Evolutionary conservation across 2,797 vertebrate genomes (phyloP).

Genomic region (Arnoldichthys spilopterus): DNA sequence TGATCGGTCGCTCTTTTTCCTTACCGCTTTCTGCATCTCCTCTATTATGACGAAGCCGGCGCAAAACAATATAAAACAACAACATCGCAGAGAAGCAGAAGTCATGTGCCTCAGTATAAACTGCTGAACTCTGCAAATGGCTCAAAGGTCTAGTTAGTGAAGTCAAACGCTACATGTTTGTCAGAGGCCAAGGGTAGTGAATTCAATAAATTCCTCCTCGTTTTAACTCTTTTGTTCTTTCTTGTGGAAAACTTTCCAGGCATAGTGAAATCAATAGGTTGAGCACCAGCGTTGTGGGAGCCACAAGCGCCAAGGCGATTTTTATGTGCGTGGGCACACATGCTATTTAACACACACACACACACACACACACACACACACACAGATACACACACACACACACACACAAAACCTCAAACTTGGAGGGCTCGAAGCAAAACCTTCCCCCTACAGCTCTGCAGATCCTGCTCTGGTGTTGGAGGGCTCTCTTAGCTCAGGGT

Average conservation of each 20-base stretch:
- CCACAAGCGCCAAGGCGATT: constrained; percentile 52
- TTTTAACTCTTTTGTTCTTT: constrained; percentile 69
- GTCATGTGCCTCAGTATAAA: constrained; percentile 10
- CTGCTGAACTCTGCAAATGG: constrained; percentile 26
- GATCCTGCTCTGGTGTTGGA: constrained; percentile 39
- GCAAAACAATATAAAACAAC: neutral
- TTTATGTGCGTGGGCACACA: constrained; percentile 59
- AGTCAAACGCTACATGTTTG: constrained; percentile 49
- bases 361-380: constrained; percentile 33
- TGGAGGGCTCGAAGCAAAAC: constrained; percentile 25
- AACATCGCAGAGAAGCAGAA: constrained; percentile 26
- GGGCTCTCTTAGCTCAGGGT: constrained; percentile 35
- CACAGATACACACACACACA: constrained; percentile 3
- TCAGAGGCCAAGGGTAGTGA: constrained; percentile 66
- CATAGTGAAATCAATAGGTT: constrained; percentile 62
- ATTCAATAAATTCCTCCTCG: constrained; percentile 73
- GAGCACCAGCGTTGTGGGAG: constrained; percentile 49
- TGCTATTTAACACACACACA: constrained; percentile 23
- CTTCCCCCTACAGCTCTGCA: constrained; percentile 49
- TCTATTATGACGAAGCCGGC: neutral
- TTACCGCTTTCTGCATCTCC: constrained; percentile 5
- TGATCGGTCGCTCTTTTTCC: constrained; percentile 15
- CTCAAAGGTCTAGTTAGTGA: constrained; percentile 52
- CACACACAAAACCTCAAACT: neutral
- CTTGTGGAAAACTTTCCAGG: constrained; percentile 58